These are phyloP conservation scores for Anomalospiza imberbis DNA, from an alignment of 2,797 vertebrate species.

Conservation along the genomic window DNA sequence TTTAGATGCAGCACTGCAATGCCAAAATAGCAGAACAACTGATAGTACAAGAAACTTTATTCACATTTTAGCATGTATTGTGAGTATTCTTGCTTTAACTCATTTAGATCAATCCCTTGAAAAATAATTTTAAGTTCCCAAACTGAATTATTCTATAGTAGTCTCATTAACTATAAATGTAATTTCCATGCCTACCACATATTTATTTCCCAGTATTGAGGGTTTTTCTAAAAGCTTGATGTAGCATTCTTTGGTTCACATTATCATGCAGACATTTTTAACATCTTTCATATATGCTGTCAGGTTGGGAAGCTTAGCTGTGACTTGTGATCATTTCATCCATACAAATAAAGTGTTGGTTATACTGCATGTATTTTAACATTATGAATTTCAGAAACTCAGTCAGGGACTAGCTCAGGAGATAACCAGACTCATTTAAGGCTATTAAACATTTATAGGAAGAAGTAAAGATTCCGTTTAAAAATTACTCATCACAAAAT, in stretches of 20 bases:
- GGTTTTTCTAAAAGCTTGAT: background rate
- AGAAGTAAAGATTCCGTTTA: background rate
- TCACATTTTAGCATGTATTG: background rate
- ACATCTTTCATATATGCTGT: background rate
- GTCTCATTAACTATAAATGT: background rate
- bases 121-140: background rate
- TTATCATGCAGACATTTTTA: slow-evolving; percentile 18
- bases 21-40: background rate
- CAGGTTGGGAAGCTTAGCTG: background rate
- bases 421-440: background rate
- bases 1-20: background rate
- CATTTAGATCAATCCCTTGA: background rate
- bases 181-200: background rate
- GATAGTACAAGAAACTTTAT: background rate
- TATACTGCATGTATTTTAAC: background rate
- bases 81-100: background rate
- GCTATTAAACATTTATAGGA: background rate
- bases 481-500: background rate
- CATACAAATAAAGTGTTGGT: slow-evolving; percentile 16
- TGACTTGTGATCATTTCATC: slow-evolving; percentile 24
- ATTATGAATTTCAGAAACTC: slow-evolving; percentile 3
- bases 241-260: background rate
- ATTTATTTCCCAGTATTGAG: background rate
- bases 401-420: background rate
- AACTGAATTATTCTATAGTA: background rate